A percentile compares a stretch with the other conserved stretches of the same genome.
phyloP scores from a whole-genome alignment of 2,113 vertebrate genomes.

The Pomatorhinus ruficollis region DNA sequence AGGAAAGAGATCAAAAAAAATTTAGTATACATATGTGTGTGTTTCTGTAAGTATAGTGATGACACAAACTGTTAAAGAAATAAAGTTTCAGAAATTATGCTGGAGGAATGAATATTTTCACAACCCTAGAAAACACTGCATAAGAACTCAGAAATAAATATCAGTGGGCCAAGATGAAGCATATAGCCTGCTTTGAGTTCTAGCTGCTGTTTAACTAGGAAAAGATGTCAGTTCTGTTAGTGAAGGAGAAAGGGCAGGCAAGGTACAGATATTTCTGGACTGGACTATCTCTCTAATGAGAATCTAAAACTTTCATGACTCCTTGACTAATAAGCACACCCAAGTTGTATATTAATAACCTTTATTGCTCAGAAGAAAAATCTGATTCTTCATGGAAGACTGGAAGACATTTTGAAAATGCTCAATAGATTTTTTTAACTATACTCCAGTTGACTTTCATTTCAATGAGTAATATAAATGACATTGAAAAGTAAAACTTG shows the following conservation, averaged over 20 bases:
- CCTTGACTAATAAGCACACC: neutral
- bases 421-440: neutral
- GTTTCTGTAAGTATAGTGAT: neutral
- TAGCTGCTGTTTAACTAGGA: neutral
- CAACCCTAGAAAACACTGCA: neutral
- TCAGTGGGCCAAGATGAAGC: neutral
- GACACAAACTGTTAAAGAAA: neutral
- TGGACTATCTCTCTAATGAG: neutral
- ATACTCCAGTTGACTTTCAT: neutral
- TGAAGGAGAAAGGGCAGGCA: neutral
- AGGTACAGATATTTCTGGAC: neutral
- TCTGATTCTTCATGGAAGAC: neutral
- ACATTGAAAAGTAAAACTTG: neutral
- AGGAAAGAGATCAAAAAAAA: neutral
- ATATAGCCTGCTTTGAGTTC: neutral
- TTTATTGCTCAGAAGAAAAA: neutral
- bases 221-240: neutral
- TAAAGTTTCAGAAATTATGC: neutral
- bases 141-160: neutral
- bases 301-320: slow-evolving; percentile 8
- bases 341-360: neutral
- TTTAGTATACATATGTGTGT: neutral
- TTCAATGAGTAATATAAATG: neutral
- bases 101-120: neutral
- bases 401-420: neutral